These are phyloP conservation scores for Haemorhous mexicanus DNA, from an alignment of 2,113 vertebrate species.

Conservation along the genomic window DNA sequence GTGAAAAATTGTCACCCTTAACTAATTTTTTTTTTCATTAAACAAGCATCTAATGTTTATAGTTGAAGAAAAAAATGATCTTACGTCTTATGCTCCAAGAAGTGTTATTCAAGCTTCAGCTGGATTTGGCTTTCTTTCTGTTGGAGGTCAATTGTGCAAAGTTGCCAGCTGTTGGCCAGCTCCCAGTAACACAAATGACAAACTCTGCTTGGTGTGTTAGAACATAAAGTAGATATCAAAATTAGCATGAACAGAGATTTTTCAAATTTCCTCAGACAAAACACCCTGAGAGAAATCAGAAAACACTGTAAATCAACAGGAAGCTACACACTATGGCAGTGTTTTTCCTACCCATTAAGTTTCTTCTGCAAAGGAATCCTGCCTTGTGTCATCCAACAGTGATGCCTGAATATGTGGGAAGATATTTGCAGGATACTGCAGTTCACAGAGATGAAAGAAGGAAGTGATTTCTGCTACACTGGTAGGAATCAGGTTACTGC, in stretches of 20 bases:
- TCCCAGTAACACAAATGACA: not conserved
- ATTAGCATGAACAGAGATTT: not conserved
- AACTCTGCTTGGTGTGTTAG: not conserved
- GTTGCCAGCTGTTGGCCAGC: not conserved
- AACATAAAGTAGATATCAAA: not conserved
- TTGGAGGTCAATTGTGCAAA: not conserved
- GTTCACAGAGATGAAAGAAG: not conserved
- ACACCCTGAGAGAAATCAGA: not conserved
- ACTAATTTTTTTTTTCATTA: not conserved
- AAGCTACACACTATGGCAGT: not conserved
- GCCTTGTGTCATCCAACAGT: not conserved
- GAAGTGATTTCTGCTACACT: not conserved
- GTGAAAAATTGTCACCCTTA: not conserved
- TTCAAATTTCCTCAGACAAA: not conserved
- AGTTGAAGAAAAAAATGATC: not conserved
- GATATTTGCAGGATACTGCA: not conserved
- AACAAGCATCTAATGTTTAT: not conserved
- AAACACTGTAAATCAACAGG: not conserved
- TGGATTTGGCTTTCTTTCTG: not conserved
- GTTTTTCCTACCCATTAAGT: not conserved
- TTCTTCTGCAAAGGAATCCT: not conserved
- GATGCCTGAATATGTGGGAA: not conserved
- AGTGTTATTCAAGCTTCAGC: not conserved
- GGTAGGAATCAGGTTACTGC: not conserved
- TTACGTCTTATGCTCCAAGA: not conserved